Base-by-base conservation (phyloP, 2,113 vertebrate genomes). In the Apeltes quadracus region DNA sequence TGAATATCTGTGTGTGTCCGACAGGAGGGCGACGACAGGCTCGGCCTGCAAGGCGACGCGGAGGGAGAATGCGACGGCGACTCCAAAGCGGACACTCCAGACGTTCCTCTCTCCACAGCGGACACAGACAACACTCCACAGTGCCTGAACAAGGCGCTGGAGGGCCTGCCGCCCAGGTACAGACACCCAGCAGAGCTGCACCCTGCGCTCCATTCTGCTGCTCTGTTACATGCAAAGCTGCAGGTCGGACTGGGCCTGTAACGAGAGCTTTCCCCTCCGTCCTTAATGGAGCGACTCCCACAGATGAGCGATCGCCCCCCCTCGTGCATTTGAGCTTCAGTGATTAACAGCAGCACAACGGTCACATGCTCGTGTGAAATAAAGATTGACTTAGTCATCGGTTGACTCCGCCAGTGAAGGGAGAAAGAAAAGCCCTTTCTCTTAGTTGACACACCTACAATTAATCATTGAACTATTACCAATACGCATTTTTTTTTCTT, bases 161-260 rank as follows among this genome's bases (percentile, higher is more conserved):
- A 97, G 82, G 98, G 98, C 43, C 93, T 99, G 59, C 97, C 96
- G 39, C 96, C 96, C 81, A 98, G 97, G 98, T 99, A 95, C 39
- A 7, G 29, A 2, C 39, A 43, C 41, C 14, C 3, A n/a, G 2
- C 66, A 51, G 29, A 13, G 14, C 29, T 20, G 50, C 69, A 22
- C 7, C 13, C 5, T 43, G 43, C 5, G 15, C 9, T 3, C 36
- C 20, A 55, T 44, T 11, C 25, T 38, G 61, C 11, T 46, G 27
- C 23, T 65, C n/a, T 50, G 44, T 10, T n/a, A n/a, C n/a, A n/a
- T n/a, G n/a, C n/a, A n/a, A n/a, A n/a, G n/a, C n/a, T n/a, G n/a
- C n/a, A n/a, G n/a, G n/a, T n/a, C n/a, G n/a, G n/a, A n/a, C n/a
- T n/a, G n/a, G n/a, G n/a, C n/a, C n/a, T n/a, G n/a, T n/a, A n/a